These are phyloP conservation scores for Temnothorax unifasciatus DNA, from an alignment of 2,888 invertebrate genomes.

Conservation along the genomic window DNA sequence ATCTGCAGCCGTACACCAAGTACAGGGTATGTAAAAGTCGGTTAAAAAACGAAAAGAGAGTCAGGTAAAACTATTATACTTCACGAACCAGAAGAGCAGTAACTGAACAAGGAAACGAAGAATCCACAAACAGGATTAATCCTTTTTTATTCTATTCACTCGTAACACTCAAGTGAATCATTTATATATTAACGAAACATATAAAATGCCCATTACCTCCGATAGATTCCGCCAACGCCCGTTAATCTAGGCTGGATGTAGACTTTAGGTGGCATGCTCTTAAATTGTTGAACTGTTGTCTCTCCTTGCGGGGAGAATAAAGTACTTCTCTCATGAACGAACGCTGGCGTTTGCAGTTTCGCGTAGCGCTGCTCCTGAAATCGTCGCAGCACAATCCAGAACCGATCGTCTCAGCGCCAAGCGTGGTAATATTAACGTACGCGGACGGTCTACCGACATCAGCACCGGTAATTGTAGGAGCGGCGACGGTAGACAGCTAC, in stretches of 20 bases:
- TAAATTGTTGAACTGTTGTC: background rate
- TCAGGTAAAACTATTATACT: background rate
- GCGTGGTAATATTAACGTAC: conserved; percentile 92
- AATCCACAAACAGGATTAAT: background rate
- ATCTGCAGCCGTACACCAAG: conserved; percentile 95
- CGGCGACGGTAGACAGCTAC: conserved; percentile 93
- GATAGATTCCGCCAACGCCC: background rate
- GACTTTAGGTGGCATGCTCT: conserved; percentile 15
- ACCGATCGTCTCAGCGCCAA: conserved; percentile 91
- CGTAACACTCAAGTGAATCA: background rate
- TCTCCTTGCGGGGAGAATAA: background rate
- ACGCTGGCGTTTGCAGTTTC: conserved; percentile 90
- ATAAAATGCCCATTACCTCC: background rate
- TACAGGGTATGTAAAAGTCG: conserved; percentile 90
- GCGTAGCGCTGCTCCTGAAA: conserved; percentile 92
- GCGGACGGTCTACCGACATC: conserved; percentile 92
- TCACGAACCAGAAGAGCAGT: background rate
- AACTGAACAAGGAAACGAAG: background rate
- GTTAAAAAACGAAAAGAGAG: background rate
- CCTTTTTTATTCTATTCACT: background rate
- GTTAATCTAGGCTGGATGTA: conserved; percentile 4
- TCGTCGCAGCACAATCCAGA: conserved; percentile 89
- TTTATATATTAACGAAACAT: background rate
- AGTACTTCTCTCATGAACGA: background rate
- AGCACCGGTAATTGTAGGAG: conserved; percentile 91